Evolutionary conservation across 2,888 invertebrate species (phyloP).

Genomic region (Helobdella robusta): DNA sequence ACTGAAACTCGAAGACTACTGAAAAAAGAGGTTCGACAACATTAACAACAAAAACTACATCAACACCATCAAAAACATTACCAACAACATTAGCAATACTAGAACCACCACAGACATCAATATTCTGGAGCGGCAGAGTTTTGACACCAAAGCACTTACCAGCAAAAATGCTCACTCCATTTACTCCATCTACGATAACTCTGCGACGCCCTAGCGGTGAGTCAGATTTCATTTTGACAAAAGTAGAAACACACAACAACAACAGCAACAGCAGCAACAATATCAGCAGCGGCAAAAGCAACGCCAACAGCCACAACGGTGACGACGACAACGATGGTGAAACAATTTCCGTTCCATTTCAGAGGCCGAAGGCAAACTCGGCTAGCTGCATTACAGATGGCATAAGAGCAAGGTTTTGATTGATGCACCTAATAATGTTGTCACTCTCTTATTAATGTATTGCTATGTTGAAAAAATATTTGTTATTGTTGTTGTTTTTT

Average conservation of each 20-base stretch:
- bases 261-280: not conserved
- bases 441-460: no score
- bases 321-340: not conserved
- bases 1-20: no score
- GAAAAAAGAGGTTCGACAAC: no score
- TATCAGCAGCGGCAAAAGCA: not conserved
- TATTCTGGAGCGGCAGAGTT: no score
- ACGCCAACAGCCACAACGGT: not conserved
- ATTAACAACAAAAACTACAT: no score
- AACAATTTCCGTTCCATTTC: not conserved
- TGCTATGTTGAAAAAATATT: no score
- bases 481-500: no score
- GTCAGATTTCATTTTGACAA: conserved; percentile 23
- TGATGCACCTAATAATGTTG: no score
- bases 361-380: conserved; percentile 21
- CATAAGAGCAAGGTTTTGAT: conserved; percentile 14
- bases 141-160: not conserved
- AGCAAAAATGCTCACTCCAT: not conserved
- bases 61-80: no score
- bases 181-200: conserved; percentile 20
- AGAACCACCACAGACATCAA: no score
- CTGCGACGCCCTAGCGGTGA: conserved; percentile 24
- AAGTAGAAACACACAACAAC: not conserved
- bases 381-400: conserved; percentile 24
- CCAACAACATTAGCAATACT: no score